phyloP scores from a whole-genome alignment of 2,113 vertebrate genomes.

The Ptilonorhynchus violaceus region DNA sequence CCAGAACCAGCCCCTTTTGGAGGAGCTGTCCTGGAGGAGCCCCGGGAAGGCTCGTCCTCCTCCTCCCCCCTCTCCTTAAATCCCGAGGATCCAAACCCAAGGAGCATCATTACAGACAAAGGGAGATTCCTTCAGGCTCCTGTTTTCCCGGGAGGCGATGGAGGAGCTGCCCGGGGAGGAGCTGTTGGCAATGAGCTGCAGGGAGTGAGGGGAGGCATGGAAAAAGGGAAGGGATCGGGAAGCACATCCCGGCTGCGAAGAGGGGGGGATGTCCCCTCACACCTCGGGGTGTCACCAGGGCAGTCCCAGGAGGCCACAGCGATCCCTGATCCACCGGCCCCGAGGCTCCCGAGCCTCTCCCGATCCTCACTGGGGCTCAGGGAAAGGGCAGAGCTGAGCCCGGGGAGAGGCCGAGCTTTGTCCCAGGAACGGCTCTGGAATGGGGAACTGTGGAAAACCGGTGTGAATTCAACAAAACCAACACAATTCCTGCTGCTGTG shows the following conservation, averaged over 20 bases:
- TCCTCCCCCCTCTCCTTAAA: conserved; percentile 30
- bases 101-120: conserved; percentile 31
- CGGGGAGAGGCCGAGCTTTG: background rate
- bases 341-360: background rate
- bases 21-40: background rate
- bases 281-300: background rate
- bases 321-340: background rate
- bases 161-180: background rate
- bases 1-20: background rate
- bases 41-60: background rate
- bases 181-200: background rate
- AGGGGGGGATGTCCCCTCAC: background rate
- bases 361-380: background rate
- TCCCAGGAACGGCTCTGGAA: background rate
- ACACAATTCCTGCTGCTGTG: background rate
- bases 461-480: background rate
- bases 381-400: background rate
- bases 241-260: background rate
- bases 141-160: background rate
- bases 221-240: background rate
- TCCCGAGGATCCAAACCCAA: background rate
- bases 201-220: background rate
- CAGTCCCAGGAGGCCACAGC: background rate
- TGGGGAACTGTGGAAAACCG: background rate
- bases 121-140: background rate